Conservation (phyloP, 2,797 vertebrate species). For the Phyllotis vaccarum region DNA sequence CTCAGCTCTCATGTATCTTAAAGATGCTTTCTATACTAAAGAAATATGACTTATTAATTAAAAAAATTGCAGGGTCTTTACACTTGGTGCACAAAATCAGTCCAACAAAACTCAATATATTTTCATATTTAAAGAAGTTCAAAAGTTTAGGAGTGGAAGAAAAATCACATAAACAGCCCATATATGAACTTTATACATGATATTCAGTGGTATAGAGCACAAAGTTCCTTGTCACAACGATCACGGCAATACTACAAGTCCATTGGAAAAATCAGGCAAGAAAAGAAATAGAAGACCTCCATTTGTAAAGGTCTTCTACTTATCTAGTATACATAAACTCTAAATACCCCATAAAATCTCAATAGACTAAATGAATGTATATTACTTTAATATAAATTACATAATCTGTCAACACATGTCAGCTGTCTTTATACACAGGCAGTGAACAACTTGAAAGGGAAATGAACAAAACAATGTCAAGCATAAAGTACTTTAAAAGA, state of each 20-base stretch:
- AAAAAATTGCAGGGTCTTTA: slow-evolving; percentile 9
- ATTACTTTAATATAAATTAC: not conserved
- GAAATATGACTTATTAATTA: not conserved
- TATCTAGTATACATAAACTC: not conserved
- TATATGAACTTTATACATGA: no score
- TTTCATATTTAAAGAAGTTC: slow-evolving; percentile 23
- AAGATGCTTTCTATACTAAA: not conserved
- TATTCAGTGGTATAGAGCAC: no score
- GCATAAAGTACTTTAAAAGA: no score
- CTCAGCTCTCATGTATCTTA: not conserved
- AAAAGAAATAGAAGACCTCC: no score
- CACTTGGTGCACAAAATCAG: not conserved
- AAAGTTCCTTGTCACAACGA: not conserved
- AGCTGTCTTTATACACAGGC: no score
- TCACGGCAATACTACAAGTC: not conserved
- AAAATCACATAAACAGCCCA: not conserved
- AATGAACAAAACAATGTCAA: no score
- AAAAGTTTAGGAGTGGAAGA: not conserved
- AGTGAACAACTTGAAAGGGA: no score
- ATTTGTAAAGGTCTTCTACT: not conserved
- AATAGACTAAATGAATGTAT: not conserved
- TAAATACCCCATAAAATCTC: not conserved
- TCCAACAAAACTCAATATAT: slow-evolving; percentile 9
- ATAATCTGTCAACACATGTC: not conserved
- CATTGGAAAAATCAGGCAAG: no score